Evolutionary conservation across 1,140 invertebrate species (phyloP), one percentile per base, ranked within the genome.

Genomic region (Drosophila insularis): DNA sequence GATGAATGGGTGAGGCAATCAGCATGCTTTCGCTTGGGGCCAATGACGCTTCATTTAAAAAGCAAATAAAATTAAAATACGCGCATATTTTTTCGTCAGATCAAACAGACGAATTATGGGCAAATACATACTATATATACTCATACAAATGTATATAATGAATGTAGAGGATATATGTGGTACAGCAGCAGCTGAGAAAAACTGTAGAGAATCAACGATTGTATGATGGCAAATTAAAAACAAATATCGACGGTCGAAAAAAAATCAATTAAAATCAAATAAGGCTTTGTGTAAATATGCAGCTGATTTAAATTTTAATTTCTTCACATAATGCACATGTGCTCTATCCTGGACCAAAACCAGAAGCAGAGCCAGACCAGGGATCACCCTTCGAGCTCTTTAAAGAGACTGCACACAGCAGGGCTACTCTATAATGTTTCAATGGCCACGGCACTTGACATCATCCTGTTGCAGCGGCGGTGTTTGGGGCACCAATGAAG

Each of bases 11-110:
- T 68, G 71, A 82, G 79, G 86, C 82, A 86, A 86, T 86, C 82
- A 86, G 82, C 68, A 87, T 56, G 79, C 46, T 37, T 39, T 69
- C 71, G 82, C 82, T 63, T 53, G 59, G 58, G 80, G 82, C 71
- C 67, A 64, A 43, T 79, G 82, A 75, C 59, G 82, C 82, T 86
- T 86, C 82, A 87, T 86, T 86, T 87, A 87, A 86, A 86, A 87
- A 86, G 79, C 82, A 86, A 86, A 86, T 86, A 86, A 86, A 86
- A 86, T 86, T 86, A 86, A 86, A 86, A 86, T 86, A 86, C 82
- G 67, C 78, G 77, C 79, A 67, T 61, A 78, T 82, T 78, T 80
- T 74, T 81, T 81, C 68, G 63, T 37, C 79, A 81, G 78, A 72
- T 81, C 78, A 81, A 81, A 81, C 78, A 81, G 68, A 68, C 68